Evolutionary conservation across 2,888 invertebrate species (phyloP), one percentile per base, ranked within the genome.

Genomic region (Heliconius cydno): DNA sequence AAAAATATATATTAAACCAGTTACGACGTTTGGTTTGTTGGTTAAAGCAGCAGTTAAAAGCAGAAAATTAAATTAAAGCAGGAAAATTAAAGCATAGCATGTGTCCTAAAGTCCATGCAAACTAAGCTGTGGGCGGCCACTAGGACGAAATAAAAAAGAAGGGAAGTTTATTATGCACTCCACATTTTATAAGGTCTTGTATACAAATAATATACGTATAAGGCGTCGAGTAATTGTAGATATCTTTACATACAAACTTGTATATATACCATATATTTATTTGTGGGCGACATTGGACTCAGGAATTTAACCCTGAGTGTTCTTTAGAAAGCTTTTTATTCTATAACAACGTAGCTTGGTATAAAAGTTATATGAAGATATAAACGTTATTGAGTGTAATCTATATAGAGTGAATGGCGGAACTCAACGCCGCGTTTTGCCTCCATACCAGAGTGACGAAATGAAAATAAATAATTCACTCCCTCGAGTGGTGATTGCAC

Each of bases 301-400:
- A 74, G 63, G 74, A 65, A 74, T 74, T 74, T 65, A 74, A 41
- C 74, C 74, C 74, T 74, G 74, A 74, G 28, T n/a, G 63, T 41
- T 60, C 41, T 74, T 57, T 38, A 74, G 63, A 74, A 74, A 74
- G 41, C n/a, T 60, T 34, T 34, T 65, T 38, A 60, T 38, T n/a
- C 12, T 34, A 15, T 60, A 57, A 38, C 30, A 73, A 60, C 7
- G n/a, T 70, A 13, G 68, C 25, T 70, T 70, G 41, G 15, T 41
- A n/a, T 13, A n/a, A 38, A 68, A 22, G n/a, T 22, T 34, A 34
- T n/a, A 15, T n/a, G 60, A 60, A 60, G 10, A 60, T 60, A 60
- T n/a, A 12, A 60, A 60, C 60, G n/a, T 60, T 60, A 60, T 52
- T 52, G 7, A 19, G 19, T 52, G 19, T 19, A 52, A 19, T 52